Base-by-base conservation (phyloP, 2,888 invertebrate genomes). In the Glomeris marginata region DNA sequence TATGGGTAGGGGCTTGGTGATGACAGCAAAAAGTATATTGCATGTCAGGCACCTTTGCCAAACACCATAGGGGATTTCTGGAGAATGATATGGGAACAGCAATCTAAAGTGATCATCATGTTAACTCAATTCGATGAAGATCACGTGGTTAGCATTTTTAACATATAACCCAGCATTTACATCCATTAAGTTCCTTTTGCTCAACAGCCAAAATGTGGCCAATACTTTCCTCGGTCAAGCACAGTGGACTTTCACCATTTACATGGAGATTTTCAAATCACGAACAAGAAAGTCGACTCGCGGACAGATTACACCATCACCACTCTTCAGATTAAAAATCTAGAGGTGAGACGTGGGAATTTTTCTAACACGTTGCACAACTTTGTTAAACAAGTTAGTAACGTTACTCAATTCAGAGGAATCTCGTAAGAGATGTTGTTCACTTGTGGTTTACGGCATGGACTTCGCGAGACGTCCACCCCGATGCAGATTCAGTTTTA, bases 71-170 rank as follows among this genome's bases (percentile, higher is more conserved):
- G 59, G 2, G 92, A 94, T 69, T 91, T 92, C 67, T 94, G 92
- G 92, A 75, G 86, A 41, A 91, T 94, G 92, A 77, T 91, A 46
- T 92, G 92, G 92, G 90, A 92, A 62, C 90, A 92, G 65, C 86
- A 91, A 66, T 77, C 80, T 13, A 77, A 85, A 59, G 81, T 88
- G 38, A 76, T 94, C 56, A 76, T 92, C 53, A 91, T 91, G 86
- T 73, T 91, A 34, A 91, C 90, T 0, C 85, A 86, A 67, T 77
- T 90, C 53, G 81, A 80, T 62, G 91, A 91, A 69, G 84, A 85
- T 59, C 90, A 88, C 52, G 80, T 85, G 61, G 83, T 83, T 66
- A 72, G 77, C 67, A 51, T 22, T 40, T n/a, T n/a, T n/a, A 22
- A 11, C 16, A 18, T n/a, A 42, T 42, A 15, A 13, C 18, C 13